phyloP scores from a whole-genome alignment of 2,888 invertebrate genomes.

The Volucella zonaria region DNA sequence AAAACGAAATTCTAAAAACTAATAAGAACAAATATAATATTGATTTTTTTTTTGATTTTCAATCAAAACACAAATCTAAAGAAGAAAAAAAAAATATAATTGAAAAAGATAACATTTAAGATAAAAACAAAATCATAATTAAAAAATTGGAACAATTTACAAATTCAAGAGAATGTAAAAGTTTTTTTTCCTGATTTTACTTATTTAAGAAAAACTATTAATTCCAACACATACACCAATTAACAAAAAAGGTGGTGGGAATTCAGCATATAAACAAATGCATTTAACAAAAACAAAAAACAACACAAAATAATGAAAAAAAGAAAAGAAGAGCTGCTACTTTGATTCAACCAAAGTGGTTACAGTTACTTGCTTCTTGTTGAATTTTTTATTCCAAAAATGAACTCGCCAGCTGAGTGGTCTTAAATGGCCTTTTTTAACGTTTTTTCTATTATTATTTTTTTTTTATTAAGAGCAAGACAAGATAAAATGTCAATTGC shows the following conservation, averaged over 20 bases:
- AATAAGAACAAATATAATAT: slow-evolving; percentile 34
- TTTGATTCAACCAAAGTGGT: slow-evolving; percentile 37
- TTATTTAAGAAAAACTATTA: slow-evolving; percentile 28
- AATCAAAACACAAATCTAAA: slow-evolving; percentile 46
- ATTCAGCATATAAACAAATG: slow-evolving; percentile 32
- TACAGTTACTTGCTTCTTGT: slow-evolving; percentile 22
- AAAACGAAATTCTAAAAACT: slow-evolving; percentile 53
- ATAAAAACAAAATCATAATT: slow-evolving; percentile 30
- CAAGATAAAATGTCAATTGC: slow-evolving; percentile 52
- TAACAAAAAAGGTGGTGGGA: slow-evolving; percentile 70
- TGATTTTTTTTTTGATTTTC: slow-evolving; percentile 4
- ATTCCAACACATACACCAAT: slow-evolving; percentile 51
- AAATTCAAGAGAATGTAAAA: slow-evolving; percentile 46
- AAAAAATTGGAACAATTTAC: slow-evolving; percentile 43
- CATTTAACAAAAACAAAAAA: background rate
- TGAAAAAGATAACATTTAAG: slow-evolving; percentile 33
- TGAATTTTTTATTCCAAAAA: slow-evolving; percentile 16
- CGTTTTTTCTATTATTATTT: slow-evolving; percentile 27
- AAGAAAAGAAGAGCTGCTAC: background rate
- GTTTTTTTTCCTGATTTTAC: slow-evolving; percentile 40
- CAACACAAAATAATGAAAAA: slow-evolving; percentile 6
- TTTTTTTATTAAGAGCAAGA: slow-evolving; percentile 28
- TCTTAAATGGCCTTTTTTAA: background rate
- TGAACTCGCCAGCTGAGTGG: background rate
- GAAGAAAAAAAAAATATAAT: slow-evolving; percentile 27